These are phyloP conservation scores for Magallana ariakensis DNA, from an alignment of 1,140 invertebrate species.

Conservation along the genomic window DNA sequence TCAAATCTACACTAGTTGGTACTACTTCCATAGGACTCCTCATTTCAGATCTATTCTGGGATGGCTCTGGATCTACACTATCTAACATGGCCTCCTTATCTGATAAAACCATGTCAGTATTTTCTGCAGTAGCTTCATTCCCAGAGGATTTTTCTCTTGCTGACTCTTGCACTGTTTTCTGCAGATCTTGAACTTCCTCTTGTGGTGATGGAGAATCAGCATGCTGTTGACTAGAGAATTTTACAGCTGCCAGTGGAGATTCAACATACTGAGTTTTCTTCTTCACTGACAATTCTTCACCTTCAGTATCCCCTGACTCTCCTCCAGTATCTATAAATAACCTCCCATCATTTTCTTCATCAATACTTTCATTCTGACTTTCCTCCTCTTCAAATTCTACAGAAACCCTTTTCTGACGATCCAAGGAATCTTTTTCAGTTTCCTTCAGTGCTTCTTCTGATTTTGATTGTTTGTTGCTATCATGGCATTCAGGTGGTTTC, in stretches of 20 bases:
- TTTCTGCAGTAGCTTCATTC: background rate
- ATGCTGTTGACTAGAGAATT: background rate
- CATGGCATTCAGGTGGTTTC: background rate
- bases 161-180: background rate
- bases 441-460: background rate
- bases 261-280: background rate
- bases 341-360: conserved; percentile 26
- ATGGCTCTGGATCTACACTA: background rate
- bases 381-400: background rate
- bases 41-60: background rate
- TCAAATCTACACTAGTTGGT: background rate
- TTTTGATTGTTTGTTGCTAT: background rate
- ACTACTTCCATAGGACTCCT: background rate
- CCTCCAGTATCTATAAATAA: background rate
- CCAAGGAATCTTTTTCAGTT: background rate
- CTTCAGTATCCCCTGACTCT: conserved; percentile 6
- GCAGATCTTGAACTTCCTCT: background rate
- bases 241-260: background rate
- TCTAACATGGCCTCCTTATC: background rate
- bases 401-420: background rate
- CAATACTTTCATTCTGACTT: conserved; percentile 28
- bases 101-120: background rate
- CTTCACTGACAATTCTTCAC: background rate
- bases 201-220: background rate
- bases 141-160: background rate